These are phyloP conservation scores for Patiria miniata DNA, from an alignment of 35 echinoderm and acorn worm species.

Conservation along the genomic window DNA sequence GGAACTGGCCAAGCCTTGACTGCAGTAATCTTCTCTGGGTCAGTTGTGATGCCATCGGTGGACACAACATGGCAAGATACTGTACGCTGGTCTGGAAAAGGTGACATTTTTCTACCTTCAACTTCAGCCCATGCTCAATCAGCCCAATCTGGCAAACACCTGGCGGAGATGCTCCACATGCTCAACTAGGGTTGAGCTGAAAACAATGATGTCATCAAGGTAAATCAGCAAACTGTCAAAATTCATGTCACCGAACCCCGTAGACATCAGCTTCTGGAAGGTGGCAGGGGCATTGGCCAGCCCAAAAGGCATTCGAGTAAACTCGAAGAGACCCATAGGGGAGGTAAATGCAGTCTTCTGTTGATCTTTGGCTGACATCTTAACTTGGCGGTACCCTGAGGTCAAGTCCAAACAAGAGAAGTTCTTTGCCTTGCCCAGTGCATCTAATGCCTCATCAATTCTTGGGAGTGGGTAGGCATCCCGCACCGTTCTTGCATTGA, in stretches of 20 bases:
- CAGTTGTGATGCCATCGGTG: background rate
- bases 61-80: conserved; percentile 18
- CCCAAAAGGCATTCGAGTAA: no score
- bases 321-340: conserved; percentile 7
- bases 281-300: conserved; percentile 12
- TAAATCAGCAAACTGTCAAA: conserved; percentile 15
- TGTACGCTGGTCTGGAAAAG: background rate
- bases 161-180: conserved; percentile 33
- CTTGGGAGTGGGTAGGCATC: background rate
- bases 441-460: conserved; percentile 12
- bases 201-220: conserved; percentile 55
- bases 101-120: conserved; percentile 42
- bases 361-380: background rate
- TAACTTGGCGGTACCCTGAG: conserved; percentile 2
- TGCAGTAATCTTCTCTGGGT: background rate
- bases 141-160: conserved; percentile 58
- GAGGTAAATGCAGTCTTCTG: no score
- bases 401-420: background rate
- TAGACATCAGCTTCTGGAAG: conserved; percentile 19
- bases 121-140: conserved; percentile 56
- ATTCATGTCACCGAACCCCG: conserved; percentile 31
- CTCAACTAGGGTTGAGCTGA: conserved; percentile 40
- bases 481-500: background rate
- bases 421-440: conserved; percentile 19
- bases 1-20: conserved; percentile 21